Evolutionary conservation across 2,888 invertebrate genomes (phyloP), one percentile per base, ranked within the genome.

Genomic region (Poecilobothrus nobilitatus): DNA sequence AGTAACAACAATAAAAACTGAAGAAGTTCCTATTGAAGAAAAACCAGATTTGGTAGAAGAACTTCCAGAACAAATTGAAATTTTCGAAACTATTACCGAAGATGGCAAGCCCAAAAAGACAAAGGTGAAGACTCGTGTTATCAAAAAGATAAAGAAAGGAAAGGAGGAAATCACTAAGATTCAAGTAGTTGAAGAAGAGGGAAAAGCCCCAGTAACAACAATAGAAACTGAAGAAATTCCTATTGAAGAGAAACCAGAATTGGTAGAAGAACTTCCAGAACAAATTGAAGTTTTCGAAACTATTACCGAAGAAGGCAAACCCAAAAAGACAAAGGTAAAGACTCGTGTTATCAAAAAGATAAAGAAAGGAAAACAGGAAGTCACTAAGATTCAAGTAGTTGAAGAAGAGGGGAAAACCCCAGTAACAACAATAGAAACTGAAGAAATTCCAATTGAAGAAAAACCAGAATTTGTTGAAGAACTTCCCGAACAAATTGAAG

Each of bases 341-440:
- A 84, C 82, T n/a, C 81, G 82, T 68, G 76, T 81, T 1, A 84
- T 85, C 20, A 84, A 83, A 72, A 84, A 84, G 73, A 76, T 79
- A 3, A 75, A 79, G 65, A 82, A 80, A 0, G 73, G 74, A 1
- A 79, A 83, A 71, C 78, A 81, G 76, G 79, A 82, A 74, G 76
- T 80, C 0, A 82, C 81, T 1, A 81, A 81, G 73, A 80, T 83
- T 44, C 76, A 80, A 69, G 76, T 76, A 70, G 72, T 83, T 70
- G 75, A 82, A 74, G 81, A 83, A 75, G 83, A 81, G 73, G 83
- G 80, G 63, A 80, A 81, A 68, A 41, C 71, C 65, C 84, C 84
- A 0, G 74, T 80, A 67, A 83, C 80, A 1, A 82, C 79, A 2
- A 75, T 78, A 2, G 75, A 76, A 12, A 75, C 78, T 0, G 74